Evolutionary conservation across 2,888 invertebrate species (phyloP).

Genomic region (Leptopterna dolabrata): DNA sequence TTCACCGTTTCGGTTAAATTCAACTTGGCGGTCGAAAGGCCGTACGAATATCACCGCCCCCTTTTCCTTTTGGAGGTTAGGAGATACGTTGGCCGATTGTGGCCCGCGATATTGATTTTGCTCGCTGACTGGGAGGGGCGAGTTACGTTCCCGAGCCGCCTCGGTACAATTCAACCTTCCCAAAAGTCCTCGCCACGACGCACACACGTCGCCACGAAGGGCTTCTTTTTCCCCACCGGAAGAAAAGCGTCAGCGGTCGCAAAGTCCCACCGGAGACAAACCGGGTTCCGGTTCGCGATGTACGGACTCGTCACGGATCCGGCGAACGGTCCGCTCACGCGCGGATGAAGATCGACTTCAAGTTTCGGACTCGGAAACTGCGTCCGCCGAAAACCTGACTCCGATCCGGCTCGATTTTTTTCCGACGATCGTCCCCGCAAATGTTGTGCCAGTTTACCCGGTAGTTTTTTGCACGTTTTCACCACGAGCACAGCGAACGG

Average conservation of each 20-base stretch:
- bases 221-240: background rate
- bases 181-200: background rate
- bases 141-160: constrained; percentile 40
- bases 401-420: background rate
- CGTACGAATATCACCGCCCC: background rate
- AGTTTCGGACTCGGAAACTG: background rate
- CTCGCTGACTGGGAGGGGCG: constrained; percentile 57
- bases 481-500: background rate
- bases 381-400: background rate
- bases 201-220: background rate
- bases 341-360: background rate
- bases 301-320: background rate
- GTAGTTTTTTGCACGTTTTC: background rate
- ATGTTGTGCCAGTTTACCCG: background rate
- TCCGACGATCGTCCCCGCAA: background rate
- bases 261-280: too few species aligned
- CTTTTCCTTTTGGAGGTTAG: background rate
- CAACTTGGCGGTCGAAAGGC: background rate
- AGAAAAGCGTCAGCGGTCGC: background rate
- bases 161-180: background rate
- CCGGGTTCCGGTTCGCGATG: background rate
- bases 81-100: constrained; percentile 51
- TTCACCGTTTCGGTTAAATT: background rate
- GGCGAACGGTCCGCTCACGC: background rate
- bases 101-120: constrained; percentile 57